phyloP scores from a whole-genome alignment of 1,140 invertebrate genomes.

The Drosophila melanica region DNA sequence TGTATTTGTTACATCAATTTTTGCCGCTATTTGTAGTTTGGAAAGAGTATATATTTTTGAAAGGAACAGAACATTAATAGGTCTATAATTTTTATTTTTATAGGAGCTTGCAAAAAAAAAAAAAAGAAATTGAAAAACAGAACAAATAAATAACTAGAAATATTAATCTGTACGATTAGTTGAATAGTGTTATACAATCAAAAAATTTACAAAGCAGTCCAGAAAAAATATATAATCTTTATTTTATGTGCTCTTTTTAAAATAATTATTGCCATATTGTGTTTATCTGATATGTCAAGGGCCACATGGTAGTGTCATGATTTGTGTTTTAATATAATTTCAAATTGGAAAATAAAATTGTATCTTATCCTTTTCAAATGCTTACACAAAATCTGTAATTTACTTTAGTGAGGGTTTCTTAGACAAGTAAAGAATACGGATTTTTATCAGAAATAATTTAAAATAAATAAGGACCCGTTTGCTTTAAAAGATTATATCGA shows the following conservation, averaged over 20 bases:
- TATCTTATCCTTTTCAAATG: not conserved
- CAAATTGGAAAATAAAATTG: not conserved
- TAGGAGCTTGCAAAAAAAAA: conserved; percentile 24
- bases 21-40: not conserved
- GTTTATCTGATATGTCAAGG: not conserved
- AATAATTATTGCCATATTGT: not conserved
- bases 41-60: conserved; percentile 16
- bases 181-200: not conserved
- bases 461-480: too few relatives aligned
- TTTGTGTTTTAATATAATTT: conserved; percentile 3
- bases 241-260: not conserved
- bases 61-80: conserved; percentile 25
- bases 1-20: too few relatives aligned
- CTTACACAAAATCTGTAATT: not conserved
- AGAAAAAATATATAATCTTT: not conserved
- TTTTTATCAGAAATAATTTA: too few relatives aligned
- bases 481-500: too few relatives aligned
- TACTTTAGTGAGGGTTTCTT: not conserved
- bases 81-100: not conserved
- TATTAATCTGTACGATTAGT: too few relatives aligned
- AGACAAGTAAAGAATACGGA: too few relatives aligned
- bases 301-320: not conserved
- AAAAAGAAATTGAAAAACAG: not conserved
- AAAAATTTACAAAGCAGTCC: conserved; percentile 19
- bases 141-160: conserved; percentile 9